Evolutionary conservation across 2,888 invertebrate species (phyloP).

Genomic region (Cancer borealis): DNA sequence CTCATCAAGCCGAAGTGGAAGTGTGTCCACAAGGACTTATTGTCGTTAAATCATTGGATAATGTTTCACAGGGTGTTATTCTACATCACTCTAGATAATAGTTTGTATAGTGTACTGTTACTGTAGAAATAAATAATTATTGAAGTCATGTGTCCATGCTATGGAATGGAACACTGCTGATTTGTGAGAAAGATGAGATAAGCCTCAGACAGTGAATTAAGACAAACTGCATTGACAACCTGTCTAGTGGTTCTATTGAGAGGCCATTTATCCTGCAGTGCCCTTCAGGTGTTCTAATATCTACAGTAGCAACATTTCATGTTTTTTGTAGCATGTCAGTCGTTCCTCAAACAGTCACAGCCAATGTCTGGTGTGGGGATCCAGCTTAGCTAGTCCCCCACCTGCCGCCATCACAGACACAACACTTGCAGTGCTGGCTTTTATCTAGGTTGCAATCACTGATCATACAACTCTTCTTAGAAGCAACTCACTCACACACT

Average conservation of each 20-base stretch:
- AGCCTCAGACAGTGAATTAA: background rate
- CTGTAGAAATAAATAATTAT: background rate
- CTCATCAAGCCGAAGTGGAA: background rate
- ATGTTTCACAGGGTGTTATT: background rate
- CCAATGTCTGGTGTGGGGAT: conserved; percentile 63
- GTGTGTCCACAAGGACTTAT: background rate
- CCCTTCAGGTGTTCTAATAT: conserved; percentile 2
- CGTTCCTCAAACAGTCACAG: conserved; percentile 71
- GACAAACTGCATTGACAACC: background rate
- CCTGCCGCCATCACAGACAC: conserved; percentile 41
- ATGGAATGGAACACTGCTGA: background rate
- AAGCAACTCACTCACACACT: conserved; percentile 17
- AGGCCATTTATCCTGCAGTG: conserved; percentile 13
- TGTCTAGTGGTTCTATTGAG: background rate
- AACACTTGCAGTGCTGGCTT: conserved; percentile 14
- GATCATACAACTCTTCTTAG: conserved; percentile 13
- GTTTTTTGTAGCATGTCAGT: conserved; percentile 62
- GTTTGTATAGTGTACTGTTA: background rate
- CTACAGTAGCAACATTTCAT: conserved; percentile 28
- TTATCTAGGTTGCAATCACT: background rate
- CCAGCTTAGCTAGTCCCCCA: conserved; percentile 43
- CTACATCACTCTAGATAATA: background rate
- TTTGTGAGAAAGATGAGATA: background rate
- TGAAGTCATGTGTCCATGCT: background rate
- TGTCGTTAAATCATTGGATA: conserved; percentile 8